phyloP scores from a whole-genome alignment of 2,797 vertebrate genomes.

The Lithobates pipiens region DNA sequence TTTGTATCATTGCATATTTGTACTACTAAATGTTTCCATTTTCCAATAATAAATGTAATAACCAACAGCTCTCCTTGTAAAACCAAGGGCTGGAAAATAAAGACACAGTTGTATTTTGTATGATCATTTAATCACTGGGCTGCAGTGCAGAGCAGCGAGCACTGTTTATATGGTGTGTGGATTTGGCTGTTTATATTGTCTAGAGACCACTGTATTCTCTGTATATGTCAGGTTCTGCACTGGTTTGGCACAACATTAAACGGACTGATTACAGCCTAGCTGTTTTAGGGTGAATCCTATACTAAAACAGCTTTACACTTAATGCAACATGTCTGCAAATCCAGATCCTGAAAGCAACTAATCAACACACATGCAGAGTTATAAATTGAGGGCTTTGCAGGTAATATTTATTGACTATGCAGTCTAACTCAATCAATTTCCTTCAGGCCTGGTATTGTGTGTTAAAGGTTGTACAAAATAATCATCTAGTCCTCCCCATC shows the following conservation, averaged over 20 bases:
- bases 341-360: constrained; percentile 28
- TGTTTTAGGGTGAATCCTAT: constrained; percentile 41
- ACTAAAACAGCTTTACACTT: constrained; percentile 24
- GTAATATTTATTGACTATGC: constrained; percentile 28
- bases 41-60: constrained; percentile 57
- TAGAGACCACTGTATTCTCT: constrained; percentile 37
- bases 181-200: constrained; percentile 30
- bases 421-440: not conserved
- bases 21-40: constrained; percentile 54
- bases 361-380: constrained; percentile 29
- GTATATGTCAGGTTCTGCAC: constrained; percentile 12
- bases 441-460: not conserved
- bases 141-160: constrained; percentile 19
- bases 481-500: not conserved
- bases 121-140: constrained; percentile 41
- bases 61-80: constrained; percentile 56
- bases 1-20: constrained; percentile 44
- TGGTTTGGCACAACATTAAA: constrained; percentile 10
- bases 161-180: constrained; percentile 23
- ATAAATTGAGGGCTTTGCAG: constrained; percentile 24
- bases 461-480: not conserved
- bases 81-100: constrained; percentile 50
- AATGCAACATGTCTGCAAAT: constrained; percentile 32
- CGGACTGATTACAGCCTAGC: not conserved
- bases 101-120: constrained; percentile 42